Percentiles rank a stretch among this genome's conserved stretches.
phyloP scores from a whole-genome alignment of 2,797 vertebrate genomes.

The Carduelis carduelis region DNA sequence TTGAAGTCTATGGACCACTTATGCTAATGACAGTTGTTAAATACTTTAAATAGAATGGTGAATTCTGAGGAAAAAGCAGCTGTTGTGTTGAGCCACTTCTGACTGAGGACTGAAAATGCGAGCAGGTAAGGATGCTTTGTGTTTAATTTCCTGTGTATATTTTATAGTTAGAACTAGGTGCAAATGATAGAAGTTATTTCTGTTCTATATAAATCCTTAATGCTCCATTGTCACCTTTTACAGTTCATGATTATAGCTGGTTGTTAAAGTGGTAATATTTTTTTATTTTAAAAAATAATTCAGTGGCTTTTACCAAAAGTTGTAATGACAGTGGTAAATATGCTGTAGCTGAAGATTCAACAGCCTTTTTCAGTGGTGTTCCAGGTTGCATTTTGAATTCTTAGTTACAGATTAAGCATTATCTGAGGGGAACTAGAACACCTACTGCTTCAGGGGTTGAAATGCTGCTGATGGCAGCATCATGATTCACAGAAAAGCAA shows the following conservation, averaged over 20 bases:
- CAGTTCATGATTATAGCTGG: background rate
- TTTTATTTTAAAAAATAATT: background rate
- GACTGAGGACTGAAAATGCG: slow-evolving; percentile 61
- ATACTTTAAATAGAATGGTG: slow-evolving; percentile 61
- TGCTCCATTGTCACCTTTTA: background rate
- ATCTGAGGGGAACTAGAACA: background rate
- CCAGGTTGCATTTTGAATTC: background rate
- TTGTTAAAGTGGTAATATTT: background rate
- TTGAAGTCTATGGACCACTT: background rate
- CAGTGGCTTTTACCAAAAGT: background rate
- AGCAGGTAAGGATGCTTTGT: slow-evolving; percentile 56
- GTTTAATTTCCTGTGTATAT: background rate
- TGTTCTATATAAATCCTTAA: background rate
- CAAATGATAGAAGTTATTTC: background rate
- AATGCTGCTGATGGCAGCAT: background rate
- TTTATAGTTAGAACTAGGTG: background rate
- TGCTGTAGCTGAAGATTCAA: background rate
- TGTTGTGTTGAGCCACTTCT: background rate
- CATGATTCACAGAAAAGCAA: background rate
- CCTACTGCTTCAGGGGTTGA: background rate
- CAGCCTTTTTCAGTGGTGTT: background rate
- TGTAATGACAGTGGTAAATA: background rate
- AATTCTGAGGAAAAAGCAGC: slow-evolving; percentile 14
- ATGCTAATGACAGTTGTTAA: background rate
- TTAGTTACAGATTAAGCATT: background rate